These are phyloP conservation scores for Melanotaenia nigrans DNA, from an alignment of 2,797 vertebrate genomes.

Conservation along the genomic window DNA sequence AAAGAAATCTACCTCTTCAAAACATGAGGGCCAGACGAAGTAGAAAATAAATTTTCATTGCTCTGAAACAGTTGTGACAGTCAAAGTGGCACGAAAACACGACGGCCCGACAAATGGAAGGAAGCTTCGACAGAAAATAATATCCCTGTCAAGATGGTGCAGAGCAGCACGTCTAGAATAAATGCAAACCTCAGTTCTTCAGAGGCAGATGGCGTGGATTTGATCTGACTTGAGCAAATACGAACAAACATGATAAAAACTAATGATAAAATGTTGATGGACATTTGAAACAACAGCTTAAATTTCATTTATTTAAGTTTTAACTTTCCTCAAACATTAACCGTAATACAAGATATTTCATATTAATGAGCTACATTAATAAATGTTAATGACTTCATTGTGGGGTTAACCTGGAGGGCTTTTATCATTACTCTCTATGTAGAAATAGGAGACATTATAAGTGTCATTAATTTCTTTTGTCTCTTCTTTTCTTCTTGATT, in stretches of 20 bases:
- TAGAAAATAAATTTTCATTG: not conserved
- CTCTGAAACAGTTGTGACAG: not conserved
- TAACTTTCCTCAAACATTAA: too few relatives aligned
- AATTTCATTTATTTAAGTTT: too few relatives aligned
- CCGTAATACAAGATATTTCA: too few relatives aligned
- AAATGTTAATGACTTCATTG: too few relatives aligned
- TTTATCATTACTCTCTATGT: too few relatives aligned
- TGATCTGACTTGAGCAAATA: not conserved
- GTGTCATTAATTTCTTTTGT: too few relatives aligned
- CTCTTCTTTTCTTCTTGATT: too few relatives aligned
- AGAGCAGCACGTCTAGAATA: not conserved
- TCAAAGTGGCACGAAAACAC: not conserved
- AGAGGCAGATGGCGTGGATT: not conserved
- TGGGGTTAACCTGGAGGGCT: too few relatives aligned
- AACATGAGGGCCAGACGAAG: not conserved
- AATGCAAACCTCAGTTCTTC: not conserved
- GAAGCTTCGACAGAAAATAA: not conserved
- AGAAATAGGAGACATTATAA: too few relatives aligned
- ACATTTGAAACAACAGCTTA: too few relatives aligned
- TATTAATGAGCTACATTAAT: too few relatives aligned
- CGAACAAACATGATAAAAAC: not conserved
- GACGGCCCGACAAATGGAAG: conserved; percentile 4
- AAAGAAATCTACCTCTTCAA: conserved; percentile 17
- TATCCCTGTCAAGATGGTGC: not conserved
- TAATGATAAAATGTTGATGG: not conserved